Percentiles rank a stretch among this genome's conserved stretches.
phyloP scores from a whole-genome alignment of 2,888 invertebrate genomes.

The Synanthedon tipuliformis region DNA sequence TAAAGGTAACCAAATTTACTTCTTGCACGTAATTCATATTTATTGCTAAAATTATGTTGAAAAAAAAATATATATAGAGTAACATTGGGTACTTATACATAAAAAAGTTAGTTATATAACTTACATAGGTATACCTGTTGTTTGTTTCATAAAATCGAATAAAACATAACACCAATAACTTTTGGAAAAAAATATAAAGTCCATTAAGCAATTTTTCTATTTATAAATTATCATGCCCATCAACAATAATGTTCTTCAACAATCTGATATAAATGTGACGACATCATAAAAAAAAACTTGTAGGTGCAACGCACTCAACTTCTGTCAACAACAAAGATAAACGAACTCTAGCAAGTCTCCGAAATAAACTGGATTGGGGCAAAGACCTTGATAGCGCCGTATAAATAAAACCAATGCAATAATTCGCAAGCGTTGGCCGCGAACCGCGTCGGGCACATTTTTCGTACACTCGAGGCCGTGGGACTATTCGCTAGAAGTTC shows the following conservation, averaged over 20 bases:
- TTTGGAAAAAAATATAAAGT: too few relatives aligned
- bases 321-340: slow-evolving; percentile 34
- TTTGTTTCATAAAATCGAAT: too few relatives aligned
- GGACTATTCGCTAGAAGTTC: slow-evolving; percentile 20
- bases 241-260: not conserved
- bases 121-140: too few relatives aligned
- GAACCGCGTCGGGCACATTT: not conserved
- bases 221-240: too few relatives aligned
- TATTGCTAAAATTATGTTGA: too few relatives aligned
- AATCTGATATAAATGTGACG: not conserved
- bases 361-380: slow-evolving; percentile 50
- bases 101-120: too few relatives aligned
- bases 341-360: slow-evolving; percentile 35
- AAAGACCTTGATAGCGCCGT: slow-evolving; percentile 60
- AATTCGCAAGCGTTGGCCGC: slow-evolving; percentile 26
- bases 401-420: slow-evolving; percentile 40
- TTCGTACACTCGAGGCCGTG: slow-evolving; percentile 13
- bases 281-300: not conserved
- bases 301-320: slow-evolving; percentile 12
- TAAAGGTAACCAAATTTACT: too few relatives aligned
- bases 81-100: too few relatives aligned
- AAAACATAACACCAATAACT: too few relatives aligned
- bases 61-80: too few relatives aligned
- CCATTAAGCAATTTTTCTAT: too few relatives aligned
- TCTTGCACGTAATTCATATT: too few relatives aligned